A percentile compares a stretch with the other conserved stretches of the same genome.
phyloP scores from a whole-genome alignment of 1,140 invertebrate genomes.

The Paralvinella palmiformis region DNA sequence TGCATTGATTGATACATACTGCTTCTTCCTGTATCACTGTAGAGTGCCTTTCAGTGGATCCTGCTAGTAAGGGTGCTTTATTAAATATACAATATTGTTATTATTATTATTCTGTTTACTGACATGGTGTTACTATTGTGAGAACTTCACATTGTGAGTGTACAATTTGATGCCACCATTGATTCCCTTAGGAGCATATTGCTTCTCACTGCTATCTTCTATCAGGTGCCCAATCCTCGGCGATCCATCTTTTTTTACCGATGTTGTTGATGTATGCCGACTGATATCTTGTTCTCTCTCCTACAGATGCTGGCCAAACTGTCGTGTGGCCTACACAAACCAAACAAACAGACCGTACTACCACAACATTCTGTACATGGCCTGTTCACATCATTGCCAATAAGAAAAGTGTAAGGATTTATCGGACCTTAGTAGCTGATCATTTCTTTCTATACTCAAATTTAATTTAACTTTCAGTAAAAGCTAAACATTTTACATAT shows the following conservation, averaged over 20 bases:
- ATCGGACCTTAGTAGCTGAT: too few relatives aligned
- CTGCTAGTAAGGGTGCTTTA: too few relatives aligned
- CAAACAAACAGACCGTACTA: slow-evolving; percentile 85
- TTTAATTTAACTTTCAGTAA: background rate
- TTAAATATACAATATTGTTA: too few relatives aligned
- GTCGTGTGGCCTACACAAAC: slow-evolving; percentile 87
- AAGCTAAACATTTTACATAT: background rate
- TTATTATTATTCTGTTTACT: too few relatives aligned
- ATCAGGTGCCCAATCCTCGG: background rate
- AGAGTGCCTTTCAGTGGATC: too few relatives aligned
- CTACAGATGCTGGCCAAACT: slow-evolving; percentile 82
- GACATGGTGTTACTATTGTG: too few relatives aligned
- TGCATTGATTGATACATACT: too few relatives aligned
- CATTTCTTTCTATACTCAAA: background rate
- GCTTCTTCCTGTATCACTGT: too few relatives aligned
- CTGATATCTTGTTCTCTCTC: slow-evolving; percentile 17
- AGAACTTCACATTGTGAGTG: background rate
- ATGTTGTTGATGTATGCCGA: background rate
- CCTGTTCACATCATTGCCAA: slow-evolving; percentile 62
- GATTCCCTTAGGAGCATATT: background rate
- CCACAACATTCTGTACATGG: slow-evolving; percentile 60
- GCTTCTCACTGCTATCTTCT: background rate
- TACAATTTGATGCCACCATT: background rate
- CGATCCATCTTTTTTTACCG: background rate
- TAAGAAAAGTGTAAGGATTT: slow-evolving; percentile 52